A percentile compares a stretch with the other conserved stretches of the same genome.
Conservation (phyloP, 1,140 invertebrate genomes). For the Drosophila obscura region DNA sequence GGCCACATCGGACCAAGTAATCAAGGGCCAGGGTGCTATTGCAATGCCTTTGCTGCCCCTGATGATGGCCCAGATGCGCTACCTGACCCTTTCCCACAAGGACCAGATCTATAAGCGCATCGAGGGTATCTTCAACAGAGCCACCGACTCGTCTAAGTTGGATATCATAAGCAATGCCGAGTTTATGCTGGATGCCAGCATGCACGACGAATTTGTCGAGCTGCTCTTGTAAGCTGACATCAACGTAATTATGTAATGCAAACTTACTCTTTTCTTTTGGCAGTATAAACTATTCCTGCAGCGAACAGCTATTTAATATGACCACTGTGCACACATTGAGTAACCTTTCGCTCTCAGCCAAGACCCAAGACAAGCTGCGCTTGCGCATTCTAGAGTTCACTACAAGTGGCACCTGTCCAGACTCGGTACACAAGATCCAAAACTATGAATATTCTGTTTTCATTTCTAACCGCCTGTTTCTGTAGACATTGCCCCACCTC, state of each 20-base stretch:
- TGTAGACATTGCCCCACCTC: constrained; percentile 61
- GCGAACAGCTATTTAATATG: constrained; percentile 64
- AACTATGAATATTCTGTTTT: neutral
- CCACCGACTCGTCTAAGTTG: constrained; percentile 45
- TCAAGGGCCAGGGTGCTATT: constrained; percentile 23
- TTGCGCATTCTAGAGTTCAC: constrained; percentile 67
- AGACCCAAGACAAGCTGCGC: constrained; percentile 57
- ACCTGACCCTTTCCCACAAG: constrained; percentile 64
- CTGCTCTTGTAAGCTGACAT: constrained; percentile 61
- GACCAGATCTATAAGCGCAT: constrained; percentile 66
- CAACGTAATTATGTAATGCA: too few relatives aligned
- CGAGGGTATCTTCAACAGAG: constrained; percentile 61
- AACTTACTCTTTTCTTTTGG: constrained; percentile 8
- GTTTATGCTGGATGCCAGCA: constrained; percentile 66
- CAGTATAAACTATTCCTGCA: constrained; percentile 68
- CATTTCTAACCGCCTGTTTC: neutral
- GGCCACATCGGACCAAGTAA: constrained; percentile 32
- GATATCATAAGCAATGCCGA: constrained; percentile 74
- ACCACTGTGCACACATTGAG: constrained; percentile 67
- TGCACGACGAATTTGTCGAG: constrained; percentile 77
- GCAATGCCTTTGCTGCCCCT: constrained; percentile 60
- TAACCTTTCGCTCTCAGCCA: constrained; percentile 61
- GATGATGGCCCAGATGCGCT: constrained; percentile 74
- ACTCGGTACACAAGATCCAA: constrained; percentile 29
- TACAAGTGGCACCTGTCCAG: constrained; percentile 59